Evolutionary conservation across 2,113 vertebrate genomes (phyloP), one percentile per base, ranked within the genome.

Genomic region (Nansenia antarctica): DNA sequence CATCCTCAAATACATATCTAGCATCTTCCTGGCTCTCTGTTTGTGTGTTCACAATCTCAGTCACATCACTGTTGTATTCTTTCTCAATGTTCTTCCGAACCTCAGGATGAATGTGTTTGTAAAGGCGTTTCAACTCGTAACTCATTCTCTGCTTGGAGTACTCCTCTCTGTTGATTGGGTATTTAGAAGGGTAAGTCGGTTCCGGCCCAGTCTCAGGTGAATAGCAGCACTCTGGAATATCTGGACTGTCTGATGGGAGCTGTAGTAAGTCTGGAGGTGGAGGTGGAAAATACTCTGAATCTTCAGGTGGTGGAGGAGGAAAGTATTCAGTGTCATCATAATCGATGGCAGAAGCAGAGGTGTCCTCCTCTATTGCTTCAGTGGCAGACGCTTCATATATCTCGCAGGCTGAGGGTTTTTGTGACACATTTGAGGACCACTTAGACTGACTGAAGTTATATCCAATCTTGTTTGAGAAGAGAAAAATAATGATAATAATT

Each of bases 101-200:
- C 85, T 93, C 91, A 12, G 93, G 89, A 69, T 96, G 90, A 66
- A 96, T 95, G 68, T 91, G 81, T 79, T 94, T 96, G 77, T 94
- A 95, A 58, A 95, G 92, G 29, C 89, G 87, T 79, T 94, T 96
- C 58, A 95, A 78, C 88, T 96, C 93, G 63, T 80, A 81, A 65
- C 93, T 89, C 68, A 93, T 92, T 67, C 85, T 92, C 86, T 96
- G 93, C 75, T 93, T 94, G 70, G 81, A 75, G 54, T 93, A 93
- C 59, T 91, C 75, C 37, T 94, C 92, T 90, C 76, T 93, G 68
- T 87, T 90, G 5, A 87, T 3, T 22, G 75, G 62, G 29, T 62
- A 67, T 72, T 88, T 93, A 70, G 75, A 37, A 66, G 83, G 60
- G 65, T 84, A 80, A 49, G 8, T 81, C 61, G 70, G 67, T 70